A percentile compares a stretch with the other conserved stretches of the same genome.
These are phyloP conservation scores for Thaumetopoea pityocampa DNA, from an alignment of 1,140 invertebrate genomes.

Conservation along the genomic window DNA sequence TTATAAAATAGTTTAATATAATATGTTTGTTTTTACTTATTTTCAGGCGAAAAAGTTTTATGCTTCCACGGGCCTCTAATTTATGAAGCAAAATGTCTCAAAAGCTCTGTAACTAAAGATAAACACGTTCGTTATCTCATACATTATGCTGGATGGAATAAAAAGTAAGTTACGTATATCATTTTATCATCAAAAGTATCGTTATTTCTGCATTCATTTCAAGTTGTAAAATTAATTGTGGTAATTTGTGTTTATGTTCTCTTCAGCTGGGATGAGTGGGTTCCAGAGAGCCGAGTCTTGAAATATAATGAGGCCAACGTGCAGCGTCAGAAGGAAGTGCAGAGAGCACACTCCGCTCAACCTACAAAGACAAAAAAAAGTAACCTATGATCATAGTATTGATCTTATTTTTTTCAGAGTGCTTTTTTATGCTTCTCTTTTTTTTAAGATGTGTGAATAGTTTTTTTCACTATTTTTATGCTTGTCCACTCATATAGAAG, in stretches of 20 bases:
- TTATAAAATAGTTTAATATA: conserved; percentile 10
- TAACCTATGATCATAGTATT: conserved; percentile 32
- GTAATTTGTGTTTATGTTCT: conserved; percentile 12
- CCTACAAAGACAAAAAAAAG: conserved; percentile 80
- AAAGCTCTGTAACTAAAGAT: conserved; percentile 87
- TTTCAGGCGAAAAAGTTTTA: conserved; percentile 93
- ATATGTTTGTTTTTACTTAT: conserved; percentile 9
- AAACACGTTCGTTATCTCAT: conserved; percentile 94
- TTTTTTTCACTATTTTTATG: too few species aligned
- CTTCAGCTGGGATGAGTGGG: conserved; percentile 98
- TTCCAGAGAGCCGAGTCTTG: conserved; percentile 93
- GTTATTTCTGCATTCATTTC: not conserved
- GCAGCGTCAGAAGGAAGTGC: conserved; percentile 92
- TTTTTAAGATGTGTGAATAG: too few species aligned
- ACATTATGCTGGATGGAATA: conserved; percentile 98
- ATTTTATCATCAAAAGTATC: not conserved
- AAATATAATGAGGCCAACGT: conserved; percentile 96
- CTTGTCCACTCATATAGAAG: too few species aligned
- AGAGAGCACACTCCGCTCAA: conserved; percentile 86
- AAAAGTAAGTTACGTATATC: conserved; percentile 84
- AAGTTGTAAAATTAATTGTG: not conserved
- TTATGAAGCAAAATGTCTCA: conserved; percentile 97
- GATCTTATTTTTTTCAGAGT: too few species aligned
- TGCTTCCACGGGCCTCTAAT: conserved; percentile 96
- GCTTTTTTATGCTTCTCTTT: too few species aligned